Conservation (phyloP, 2,113 vertebrate species). For the Nyctereutes procyonoides region DNA sequence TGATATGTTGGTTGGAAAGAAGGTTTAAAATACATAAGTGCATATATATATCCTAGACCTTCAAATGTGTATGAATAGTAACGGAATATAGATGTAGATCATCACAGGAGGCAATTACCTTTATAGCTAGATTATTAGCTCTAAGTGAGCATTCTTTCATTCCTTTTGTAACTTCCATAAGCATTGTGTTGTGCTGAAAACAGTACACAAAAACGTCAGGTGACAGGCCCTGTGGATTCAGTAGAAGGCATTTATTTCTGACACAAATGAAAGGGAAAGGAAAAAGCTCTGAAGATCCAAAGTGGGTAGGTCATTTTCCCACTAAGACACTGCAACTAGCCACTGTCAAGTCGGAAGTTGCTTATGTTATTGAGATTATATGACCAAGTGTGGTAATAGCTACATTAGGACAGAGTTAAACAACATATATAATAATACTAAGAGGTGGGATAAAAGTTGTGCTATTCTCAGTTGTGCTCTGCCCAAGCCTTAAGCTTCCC, state of each 20-base stretch:
- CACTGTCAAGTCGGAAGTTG: neutral
- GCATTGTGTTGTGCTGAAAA: neutral
- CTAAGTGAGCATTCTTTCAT: conserved; percentile 2
- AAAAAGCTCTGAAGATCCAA: neutral
- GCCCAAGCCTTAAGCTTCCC: neutral
- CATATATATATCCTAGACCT: neutral
- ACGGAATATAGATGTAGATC: neutral
- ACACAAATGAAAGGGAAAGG: neutral
- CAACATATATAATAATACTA: neutral
- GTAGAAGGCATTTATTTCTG: neutral
- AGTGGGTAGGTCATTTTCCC: neutral
- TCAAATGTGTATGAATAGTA: neutral
- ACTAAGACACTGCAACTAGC: neutral
- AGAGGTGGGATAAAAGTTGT: neutral
- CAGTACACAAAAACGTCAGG: neutral
- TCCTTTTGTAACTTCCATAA: neutral
- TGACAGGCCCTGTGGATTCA: neutral
- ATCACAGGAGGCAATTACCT: neutral
- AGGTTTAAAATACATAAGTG: neutral
- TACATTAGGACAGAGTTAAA: neutral
- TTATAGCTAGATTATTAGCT: neutral
- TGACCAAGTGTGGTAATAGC: neutral
- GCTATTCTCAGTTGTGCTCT: neutral
- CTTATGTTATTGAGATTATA: neutral
- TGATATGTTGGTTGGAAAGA: conserved; percentile 23